These are phyloP conservation scores for Sapayoa aenigma DNA, from an alignment of 2,113 vertebrate species.

Conservation along the genomic window DNA sequence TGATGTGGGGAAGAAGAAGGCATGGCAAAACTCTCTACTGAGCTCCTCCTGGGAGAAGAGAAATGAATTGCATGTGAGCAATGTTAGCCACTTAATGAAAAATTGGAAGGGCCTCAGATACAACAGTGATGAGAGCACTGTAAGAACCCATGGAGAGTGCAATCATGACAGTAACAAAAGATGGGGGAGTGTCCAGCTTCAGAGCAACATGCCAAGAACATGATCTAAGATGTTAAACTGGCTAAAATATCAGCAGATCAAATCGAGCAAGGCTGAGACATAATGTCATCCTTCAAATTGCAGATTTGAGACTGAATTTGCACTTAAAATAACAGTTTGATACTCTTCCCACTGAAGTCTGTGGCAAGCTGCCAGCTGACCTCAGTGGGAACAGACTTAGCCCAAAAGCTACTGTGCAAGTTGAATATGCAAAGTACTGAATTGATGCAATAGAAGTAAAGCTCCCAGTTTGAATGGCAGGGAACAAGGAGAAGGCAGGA, in stretches of 20 bases:
- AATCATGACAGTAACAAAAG: constrained; percentile 40
- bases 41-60: neutral
- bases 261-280: neutral
- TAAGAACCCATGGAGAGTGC: constrained; percentile 38
- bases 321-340: constrained; percentile 9
- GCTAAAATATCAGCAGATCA: constrained; percentile 27
- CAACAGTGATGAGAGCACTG: constrained; percentile 29
- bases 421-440: neutral
- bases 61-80: constrained; percentile 21
- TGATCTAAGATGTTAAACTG: constrained; percentile 33
- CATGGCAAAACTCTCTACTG: neutral
- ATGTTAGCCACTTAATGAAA: constrained; percentile 1
- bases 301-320: constrained; percentile 26
- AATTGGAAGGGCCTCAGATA: constrained; percentile 33
- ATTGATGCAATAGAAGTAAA: neutral
- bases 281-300: constrained; percentile 27
- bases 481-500: neutral
- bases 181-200: neutral
- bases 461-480: neutral
- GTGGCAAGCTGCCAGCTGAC: constrained; percentile 21
- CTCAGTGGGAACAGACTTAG: neutral
- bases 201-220: constrained; percentile 3
- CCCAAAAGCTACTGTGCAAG: constrained; percentile 29
- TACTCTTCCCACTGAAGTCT: constrained; percentile 1
- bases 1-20: constrained; percentile 39